phyloP scores from a whole-genome alignment of 1,140 invertebrate species.

The Latrodectus geometricus region DNA sequence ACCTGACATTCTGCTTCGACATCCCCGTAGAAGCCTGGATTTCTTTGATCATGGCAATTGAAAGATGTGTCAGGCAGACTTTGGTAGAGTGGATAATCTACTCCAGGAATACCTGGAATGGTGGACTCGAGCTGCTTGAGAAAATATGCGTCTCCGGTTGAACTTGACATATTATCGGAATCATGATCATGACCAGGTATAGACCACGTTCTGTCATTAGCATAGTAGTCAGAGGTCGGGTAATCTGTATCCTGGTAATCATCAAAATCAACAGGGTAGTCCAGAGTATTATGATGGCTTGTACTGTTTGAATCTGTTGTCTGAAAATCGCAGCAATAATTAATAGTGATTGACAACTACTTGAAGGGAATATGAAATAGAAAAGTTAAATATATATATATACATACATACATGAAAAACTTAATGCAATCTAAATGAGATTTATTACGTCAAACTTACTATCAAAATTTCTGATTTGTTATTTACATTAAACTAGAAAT shows the following conservation, averaged over 20 bases:
- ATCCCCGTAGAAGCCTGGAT: slow-evolving; percentile 68
- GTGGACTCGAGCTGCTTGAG: slow-evolving; percentile 40
- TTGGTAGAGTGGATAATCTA: slow-evolving; percentile 70
- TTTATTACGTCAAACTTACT: too few relatives aligned
- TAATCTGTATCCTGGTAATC: slow-evolving; percentile 37
- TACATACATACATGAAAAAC: too few relatives aligned
- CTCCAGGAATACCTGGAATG: slow-evolving; percentile 68
- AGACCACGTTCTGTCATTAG: neutral
- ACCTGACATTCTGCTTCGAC: slow-evolving; percentile 68
- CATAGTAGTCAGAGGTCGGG: slow-evolving; percentile 32
- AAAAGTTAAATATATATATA: too few relatives aligned
- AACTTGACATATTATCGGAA: neutral
- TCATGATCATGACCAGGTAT: neutral
- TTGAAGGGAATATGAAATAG: too few relatives aligned
- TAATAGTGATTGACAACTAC: too few relatives aligned
- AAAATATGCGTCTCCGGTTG: neutral
- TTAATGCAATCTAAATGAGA: too few relatives aligned
- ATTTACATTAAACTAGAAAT: too few relatives aligned
- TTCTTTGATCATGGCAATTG: slow-evolving; percentile 65
- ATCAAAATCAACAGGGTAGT: slow-evolving; percentile 25
- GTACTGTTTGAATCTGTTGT: neutral
- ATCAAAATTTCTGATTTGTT: too few relatives aligned
- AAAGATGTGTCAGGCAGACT: slow-evolving; percentile 67
- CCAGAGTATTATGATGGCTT: neutral
- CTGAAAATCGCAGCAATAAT: too few relatives aligned